phyloP scores from a whole-genome alignment of 2,113 vertebrate species.

The Caranx ignobilis region DNA sequence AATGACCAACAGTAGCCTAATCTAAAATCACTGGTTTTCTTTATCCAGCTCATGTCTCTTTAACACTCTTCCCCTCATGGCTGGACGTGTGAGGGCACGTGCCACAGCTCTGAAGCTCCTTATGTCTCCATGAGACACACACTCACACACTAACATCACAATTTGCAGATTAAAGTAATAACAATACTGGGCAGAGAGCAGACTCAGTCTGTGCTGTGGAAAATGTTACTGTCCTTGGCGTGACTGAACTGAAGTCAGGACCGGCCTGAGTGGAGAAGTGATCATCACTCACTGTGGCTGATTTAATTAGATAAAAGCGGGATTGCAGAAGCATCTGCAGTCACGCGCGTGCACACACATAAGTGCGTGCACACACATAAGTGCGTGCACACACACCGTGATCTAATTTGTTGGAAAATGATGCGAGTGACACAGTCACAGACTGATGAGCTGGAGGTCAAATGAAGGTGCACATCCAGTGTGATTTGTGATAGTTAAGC shows the following conservation, averaged over 20 bases:
- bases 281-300: slow-evolving; percentile 41
- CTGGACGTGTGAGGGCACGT: slow-evolving; percentile 46
- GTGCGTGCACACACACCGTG: slow-evolving; percentile 1
- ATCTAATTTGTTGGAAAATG: slow-evolving; percentile 56
- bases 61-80: slow-evolving; percentile 24
- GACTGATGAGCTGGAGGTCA: slow-evolving; percentile 57
- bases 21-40: slow-evolving; percentile 4
- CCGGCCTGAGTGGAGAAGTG: slow-evolving; percentile 18
- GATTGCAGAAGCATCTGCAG: slow-evolving; percentile 43
- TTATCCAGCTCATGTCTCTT: slow-evolving; percentile 34
- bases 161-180: not conserved
- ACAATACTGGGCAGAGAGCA: slow-evolving; percentile 5
- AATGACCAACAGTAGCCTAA: not conserved
- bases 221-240: slow-evolving; percentile 17
- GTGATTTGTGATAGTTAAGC: slow-evolving; percentile 50
- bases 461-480: slow-evolving; percentile 60
- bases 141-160: slow-evolving; percentile 11
- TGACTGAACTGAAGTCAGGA: slow-evolving; percentile 35
- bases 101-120: slow-evolving; percentile 10
- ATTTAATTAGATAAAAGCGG: slow-evolving; percentile 56
- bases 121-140: not conserved
- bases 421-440: slow-evolving; percentile 42
- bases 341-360: not conserved
- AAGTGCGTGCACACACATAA: not conserved
- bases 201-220: slow-evolving; percentile 10